Conservation (phyloP, 1,140 invertebrate genomes). For the Dreissena rostriformis region DNA sequence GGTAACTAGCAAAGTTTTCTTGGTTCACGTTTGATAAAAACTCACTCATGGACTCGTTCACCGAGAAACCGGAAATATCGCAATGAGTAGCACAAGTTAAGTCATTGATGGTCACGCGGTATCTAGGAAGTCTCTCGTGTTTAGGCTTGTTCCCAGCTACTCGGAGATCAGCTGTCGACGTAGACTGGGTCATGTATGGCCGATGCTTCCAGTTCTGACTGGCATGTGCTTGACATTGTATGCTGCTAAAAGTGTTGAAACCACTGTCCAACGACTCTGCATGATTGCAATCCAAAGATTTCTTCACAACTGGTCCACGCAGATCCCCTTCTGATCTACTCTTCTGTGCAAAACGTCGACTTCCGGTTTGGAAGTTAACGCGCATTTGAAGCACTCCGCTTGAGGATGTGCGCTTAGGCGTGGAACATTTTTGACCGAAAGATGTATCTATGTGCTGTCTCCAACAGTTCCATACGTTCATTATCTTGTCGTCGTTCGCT, state of each 20-base stretch:
- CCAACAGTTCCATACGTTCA: constrained; percentile 33
- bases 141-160: not conserved
- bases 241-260: not conserved
- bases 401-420: constrained; percentile 13
- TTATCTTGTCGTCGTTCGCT: constrained; percentile 36
- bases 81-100: constrained; percentile 13
- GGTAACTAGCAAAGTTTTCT: constrained; percentile 29
- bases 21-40: constrained; percentile 44
- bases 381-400: not conserved
- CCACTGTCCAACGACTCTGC: constrained; percentile 13
- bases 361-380: not conserved
- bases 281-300: constrained; percentile 21
- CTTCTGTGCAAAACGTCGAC: not conserved
- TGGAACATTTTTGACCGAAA: constrained; percentile 33
- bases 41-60: constrained; percentile 52
- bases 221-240: not conserved
- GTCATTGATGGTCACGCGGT: constrained; percentile 37
- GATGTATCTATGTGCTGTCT: not conserved
- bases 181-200: constrained; percentile 40
- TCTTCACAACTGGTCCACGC: not conserved
- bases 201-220: constrained; percentile 28
- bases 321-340: constrained; percentile 36
- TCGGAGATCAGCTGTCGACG: constrained; percentile 1
- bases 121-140: constrained; percentile 30
- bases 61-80: constrained; percentile 9